Base-by-base conservation (phyloP, 2,888 invertebrate species). In the Panopea generosa region DNA sequence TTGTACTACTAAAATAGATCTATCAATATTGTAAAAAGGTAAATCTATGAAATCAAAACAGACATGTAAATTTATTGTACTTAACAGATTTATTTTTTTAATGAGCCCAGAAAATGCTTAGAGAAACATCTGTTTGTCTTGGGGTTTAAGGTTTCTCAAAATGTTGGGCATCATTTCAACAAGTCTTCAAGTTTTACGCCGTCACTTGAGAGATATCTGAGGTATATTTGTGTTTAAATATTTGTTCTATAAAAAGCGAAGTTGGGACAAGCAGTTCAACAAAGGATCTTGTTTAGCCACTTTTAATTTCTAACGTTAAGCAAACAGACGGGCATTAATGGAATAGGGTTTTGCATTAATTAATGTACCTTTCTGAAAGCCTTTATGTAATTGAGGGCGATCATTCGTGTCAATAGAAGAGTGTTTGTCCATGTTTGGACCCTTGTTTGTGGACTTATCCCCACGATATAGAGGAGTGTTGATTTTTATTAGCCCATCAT, bases 311-410 rank as follows among this genome's bases (percentile, higher is more conserved):
- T 63, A 68, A 71, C 60, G 52, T 50, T 63, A 40, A 33, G 72
- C 59, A 71, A 79, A 79, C 72, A 79, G 62, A 60, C 56, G 57
- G 59, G 33, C 66, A 72, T 70, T 62, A 70, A 70, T 49, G 62
- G 67, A 62, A 59, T 40, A 61, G 61, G 45, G 69, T 63, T 79
- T 45, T 70, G 73, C 73, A 80, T 77, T 80, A 80, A 80, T 80
- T 80, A 76, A 56, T 62, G 60, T 38, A 50, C 65, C 45, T 57
- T 29, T 56, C 3, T 26, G 22, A 47, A 20, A 18, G 24, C 52
- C 67, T 68, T 65, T 45, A 52, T 70, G 67, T 80, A 67, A 76
- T 66, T 49, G 47, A 62, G 61, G 57, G 57, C 57, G 70, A 72
- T 71, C 49, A 53, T 59, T 27, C 65, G 52, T 67, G 67, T 68